Percentiles rank a stretch among this genome's conserved stretches.
Evolutionary conservation across 2,888 invertebrate genomes (phyloP).

Genomic region (Chaetoderma sp.): DNA sequence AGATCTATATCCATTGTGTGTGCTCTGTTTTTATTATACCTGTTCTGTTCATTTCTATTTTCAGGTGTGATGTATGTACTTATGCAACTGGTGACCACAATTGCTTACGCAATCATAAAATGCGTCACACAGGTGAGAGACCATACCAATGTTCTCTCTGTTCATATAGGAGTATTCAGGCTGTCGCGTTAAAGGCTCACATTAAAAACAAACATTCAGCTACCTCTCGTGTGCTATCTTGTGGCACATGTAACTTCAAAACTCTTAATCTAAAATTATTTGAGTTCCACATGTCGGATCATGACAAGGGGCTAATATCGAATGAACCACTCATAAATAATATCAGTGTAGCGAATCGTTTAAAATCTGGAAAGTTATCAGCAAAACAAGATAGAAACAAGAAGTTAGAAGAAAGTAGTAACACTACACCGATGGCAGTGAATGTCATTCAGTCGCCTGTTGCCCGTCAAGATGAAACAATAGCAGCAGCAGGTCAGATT

Average conservation of each 20-base stretch:
- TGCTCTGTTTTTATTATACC: not conserved
- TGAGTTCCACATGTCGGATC: constrained; percentile 73
- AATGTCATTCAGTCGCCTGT: too few relatives aligned
- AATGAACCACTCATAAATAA: too few relatives aligned
- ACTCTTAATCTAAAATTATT: constrained; percentile 78
- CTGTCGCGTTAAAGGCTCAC: constrained; percentile 82
- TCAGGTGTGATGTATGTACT: constrained; percentile 78
- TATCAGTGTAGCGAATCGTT: too few relatives aligned
- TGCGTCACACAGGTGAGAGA: constrained; percentile 81
- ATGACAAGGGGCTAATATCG: constrained; percentile 72
- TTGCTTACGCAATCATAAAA: constrained; percentile 82
- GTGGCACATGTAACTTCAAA: constrained; percentile 60
- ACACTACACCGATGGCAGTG: too few relatives aligned
- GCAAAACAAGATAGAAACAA: too few relatives aligned
- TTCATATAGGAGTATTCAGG: constrained; percentile 81
- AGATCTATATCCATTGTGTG: too few relatives aligned
- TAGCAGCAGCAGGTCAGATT: too few relatives aligned
- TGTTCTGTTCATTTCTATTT: constrained; percentile 18
- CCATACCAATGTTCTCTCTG: constrained; percentile 85
- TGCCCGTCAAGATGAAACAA: too few relatives aligned
- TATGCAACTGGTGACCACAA: constrained; percentile 85
- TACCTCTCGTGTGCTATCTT: constrained; percentile 60
- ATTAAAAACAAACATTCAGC: constrained; percentile 83
- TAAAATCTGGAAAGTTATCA: too few relatives aligned
- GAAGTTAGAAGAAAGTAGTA: too few relatives aligned